These are phyloP conservation scores for Ptilorrhoa leucosticta DNA, from an alignment of 2,113 vertebrate species.

Conservation along the genomic window DNA sequence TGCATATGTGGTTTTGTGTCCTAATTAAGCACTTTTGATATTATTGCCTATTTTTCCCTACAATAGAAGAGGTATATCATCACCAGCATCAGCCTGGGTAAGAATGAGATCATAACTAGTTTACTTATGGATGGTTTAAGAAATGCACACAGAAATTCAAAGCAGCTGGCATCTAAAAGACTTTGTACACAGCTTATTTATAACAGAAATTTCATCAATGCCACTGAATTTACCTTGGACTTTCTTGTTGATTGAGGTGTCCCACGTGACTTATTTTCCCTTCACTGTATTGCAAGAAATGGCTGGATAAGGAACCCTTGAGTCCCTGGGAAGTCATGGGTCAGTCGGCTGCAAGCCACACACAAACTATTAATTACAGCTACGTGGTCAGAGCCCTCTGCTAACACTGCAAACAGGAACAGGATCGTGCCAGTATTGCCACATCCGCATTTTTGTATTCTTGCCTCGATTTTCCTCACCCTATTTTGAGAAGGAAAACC, in stretches of 20 bases:
- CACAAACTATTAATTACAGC: conserved; percentile 26
- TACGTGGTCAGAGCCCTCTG: not conserved
- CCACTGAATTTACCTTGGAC: not conserved
- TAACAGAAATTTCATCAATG: not conserved
- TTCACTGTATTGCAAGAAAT: not conserved
- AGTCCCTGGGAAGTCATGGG: not conserved
- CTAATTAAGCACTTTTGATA: not conserved
- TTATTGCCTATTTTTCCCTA: not conserved
- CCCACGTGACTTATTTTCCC: not conserved
- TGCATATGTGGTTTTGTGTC: not conserved
- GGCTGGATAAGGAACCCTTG: not conserved
- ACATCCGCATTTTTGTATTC: conserved; percentile 16
- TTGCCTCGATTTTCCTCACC: not conserved
- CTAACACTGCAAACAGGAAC: not conserved
- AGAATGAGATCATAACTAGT: not conserved
- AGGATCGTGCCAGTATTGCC: not conserved
- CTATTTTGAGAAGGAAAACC: not conserved
- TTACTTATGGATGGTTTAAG: not conserved
- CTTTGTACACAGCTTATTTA: not conserved
- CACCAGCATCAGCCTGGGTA: not conserved
- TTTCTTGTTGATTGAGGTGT: conserved; percentile 9
- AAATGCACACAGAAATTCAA: not conserved
- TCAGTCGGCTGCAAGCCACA: not conserved
- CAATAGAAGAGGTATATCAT: not conserved
- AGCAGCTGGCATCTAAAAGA: not conserved